Evolutionary conservation across 2,797 vertebrate species (phyloP).

Genomic region (Pseudotriccus pelzelni): DNA sequence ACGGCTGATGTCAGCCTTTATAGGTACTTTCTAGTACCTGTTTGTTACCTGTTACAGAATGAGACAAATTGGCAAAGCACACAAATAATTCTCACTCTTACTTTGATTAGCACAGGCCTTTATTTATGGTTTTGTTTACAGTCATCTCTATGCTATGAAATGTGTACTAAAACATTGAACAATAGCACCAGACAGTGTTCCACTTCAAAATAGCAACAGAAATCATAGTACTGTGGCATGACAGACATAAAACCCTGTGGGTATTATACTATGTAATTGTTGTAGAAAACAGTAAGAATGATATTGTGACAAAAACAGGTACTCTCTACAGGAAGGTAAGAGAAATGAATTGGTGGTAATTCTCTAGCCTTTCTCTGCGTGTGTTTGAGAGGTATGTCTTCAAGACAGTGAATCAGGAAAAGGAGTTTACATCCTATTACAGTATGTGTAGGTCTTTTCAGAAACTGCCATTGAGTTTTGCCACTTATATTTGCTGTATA

Average conservation of each 20-base stretch:
- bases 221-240: background rate
- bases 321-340: background rate
- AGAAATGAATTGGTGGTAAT: background rate
- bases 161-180: background rate
- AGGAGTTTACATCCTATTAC: background rate
- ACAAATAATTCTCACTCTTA: background rate
- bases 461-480: background rate
- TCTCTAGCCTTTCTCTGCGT: background rate
- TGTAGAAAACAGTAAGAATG: background rate
- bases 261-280: background rate
- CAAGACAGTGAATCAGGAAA: background rate
- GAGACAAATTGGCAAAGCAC: background rate
- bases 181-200: background rate
- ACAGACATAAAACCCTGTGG: background rate
- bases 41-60: background rate
- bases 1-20: background rate
- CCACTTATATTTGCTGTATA: background rate
- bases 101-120: background rate
- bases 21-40: background rate
- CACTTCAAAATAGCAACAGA: background rate
- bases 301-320: background rate
- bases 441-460: background rate
- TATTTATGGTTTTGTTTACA: constrained; percentile 9
- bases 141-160: background rate
- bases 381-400: background rate